These are phyloP conservation scores for Microctonus brassicae DNA, from an alignment of 2,888 invertebrate genomes.

Conservation along the genomic window DNA sequence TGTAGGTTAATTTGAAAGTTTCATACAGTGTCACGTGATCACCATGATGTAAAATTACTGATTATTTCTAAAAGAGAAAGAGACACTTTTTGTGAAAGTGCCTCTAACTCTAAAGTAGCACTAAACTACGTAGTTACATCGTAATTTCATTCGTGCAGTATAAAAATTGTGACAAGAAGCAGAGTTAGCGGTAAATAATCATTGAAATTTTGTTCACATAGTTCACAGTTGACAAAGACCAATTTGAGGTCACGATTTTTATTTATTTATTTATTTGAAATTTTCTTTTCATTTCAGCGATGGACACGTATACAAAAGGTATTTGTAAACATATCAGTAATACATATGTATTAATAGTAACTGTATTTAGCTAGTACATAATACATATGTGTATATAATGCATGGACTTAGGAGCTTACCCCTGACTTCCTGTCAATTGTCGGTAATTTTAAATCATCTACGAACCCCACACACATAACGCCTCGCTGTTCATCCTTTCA, in stretches of 20 bases:
- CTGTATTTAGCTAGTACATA: no score
- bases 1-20: not conserved
- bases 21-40: not conserved
- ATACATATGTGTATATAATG: constrained; percentile 19
- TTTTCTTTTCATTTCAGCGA: not conserved
- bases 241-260: not conserved
- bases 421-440: constrained; percentile 69
- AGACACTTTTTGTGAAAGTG: not conserved
- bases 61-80: not conserved
- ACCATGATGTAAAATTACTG: not conserved
- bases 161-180: not conserved
- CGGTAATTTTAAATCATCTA: constrained; percentile 69
- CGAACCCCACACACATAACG: constrained; percentile 64
- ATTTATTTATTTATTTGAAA: not conserved
- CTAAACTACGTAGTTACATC: not conserved
- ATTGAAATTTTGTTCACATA: constrained; percentile 30
- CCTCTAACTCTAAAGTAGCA: not conserved
- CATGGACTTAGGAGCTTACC: constrained; percentile 54
- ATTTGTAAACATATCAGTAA: constrained; percentile 8
- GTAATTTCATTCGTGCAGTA: not conserved
- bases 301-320: not conserved
- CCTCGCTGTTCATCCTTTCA: constrained; percentile 44
- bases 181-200: constrained; percentile 30
- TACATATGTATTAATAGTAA: no score
- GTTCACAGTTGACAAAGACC: not conserved